Conservation (phyloP, 2,113 vertebrate species). For the Chroicocephalus ridibundus region DNA sequence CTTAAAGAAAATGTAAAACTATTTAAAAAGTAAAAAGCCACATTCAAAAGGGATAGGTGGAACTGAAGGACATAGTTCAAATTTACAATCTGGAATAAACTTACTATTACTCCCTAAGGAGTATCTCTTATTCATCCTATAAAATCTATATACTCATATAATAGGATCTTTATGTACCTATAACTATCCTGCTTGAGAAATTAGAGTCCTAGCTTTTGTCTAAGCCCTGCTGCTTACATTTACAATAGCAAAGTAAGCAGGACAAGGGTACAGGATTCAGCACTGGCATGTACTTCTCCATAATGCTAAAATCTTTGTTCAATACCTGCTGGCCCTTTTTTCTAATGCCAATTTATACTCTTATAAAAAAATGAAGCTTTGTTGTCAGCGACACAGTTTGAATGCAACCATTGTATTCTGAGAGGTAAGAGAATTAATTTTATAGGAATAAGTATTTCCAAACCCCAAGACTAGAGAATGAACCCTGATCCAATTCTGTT, state of each 20-base stretch:
- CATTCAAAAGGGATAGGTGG: neutral
- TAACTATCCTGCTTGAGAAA: neutral
- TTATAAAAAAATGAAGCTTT: fast-evolving
- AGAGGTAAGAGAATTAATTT: neutral
- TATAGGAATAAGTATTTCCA: neutral
- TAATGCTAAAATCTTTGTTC: neutral
- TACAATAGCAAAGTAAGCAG: neutral
- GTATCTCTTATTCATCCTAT: neutral
- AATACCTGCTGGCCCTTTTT: neutral
- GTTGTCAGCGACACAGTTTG: neutral
- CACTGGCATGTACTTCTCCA: neutral
- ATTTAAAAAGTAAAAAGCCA: neutral
- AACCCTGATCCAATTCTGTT: neutral
- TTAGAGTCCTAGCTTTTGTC: neutral
- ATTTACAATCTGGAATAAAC: neutral
- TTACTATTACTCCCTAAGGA: neutral
- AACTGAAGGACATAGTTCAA: neutral
- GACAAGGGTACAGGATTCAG: neutral
- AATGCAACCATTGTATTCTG: neutral
- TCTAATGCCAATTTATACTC: neutral
- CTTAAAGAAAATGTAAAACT: neutral
- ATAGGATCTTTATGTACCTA: neutral
- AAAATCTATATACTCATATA: neutral
- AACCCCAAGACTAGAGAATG: neutral
- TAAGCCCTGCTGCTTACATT: neutral